Conservation (phyloP, 2,113 vertebrate genomes). For the Poicephalus gulielmi region DNA sequence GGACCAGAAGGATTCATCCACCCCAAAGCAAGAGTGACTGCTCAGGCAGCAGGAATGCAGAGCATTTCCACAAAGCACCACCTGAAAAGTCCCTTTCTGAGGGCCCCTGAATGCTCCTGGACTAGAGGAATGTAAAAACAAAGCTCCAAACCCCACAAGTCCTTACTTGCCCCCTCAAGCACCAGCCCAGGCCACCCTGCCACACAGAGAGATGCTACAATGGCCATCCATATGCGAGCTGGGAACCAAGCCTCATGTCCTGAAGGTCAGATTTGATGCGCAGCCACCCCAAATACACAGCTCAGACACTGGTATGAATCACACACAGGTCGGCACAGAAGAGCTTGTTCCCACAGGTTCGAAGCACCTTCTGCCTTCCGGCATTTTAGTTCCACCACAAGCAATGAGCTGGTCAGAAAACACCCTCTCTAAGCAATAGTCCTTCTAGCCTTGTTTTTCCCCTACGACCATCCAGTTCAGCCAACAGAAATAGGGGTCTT, state of each 20-base stretch:
- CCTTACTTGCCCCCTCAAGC: background rate
- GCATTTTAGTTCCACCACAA: background rate
- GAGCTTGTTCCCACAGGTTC: background rate
- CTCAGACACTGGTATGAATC: accelerated
- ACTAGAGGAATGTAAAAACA: accelerated
- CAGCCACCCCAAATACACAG: background rate
- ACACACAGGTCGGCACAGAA: accelerated
- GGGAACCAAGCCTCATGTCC: background rate
- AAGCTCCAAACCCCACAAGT: background rate
- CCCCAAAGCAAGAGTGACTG: accelerated
- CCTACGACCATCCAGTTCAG: background rate
- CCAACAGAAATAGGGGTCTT: background rate
- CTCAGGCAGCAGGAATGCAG: background rate
- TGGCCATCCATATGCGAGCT: accelerated
- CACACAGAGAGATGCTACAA: background rate
- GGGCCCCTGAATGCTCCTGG: background rate
- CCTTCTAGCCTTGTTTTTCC: background rate
- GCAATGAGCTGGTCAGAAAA: background rate
- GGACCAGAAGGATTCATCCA: background rate
- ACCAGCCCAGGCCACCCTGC: background rate
- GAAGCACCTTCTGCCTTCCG: background rate
- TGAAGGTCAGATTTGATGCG: background rate
- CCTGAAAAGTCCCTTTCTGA: accelerated
- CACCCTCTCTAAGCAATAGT: background rate
- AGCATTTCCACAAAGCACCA: background rate